Base-by-base conservation (phyloP, 2,888 invertebrate species). In the Aleiodes testaceus region DNA sequence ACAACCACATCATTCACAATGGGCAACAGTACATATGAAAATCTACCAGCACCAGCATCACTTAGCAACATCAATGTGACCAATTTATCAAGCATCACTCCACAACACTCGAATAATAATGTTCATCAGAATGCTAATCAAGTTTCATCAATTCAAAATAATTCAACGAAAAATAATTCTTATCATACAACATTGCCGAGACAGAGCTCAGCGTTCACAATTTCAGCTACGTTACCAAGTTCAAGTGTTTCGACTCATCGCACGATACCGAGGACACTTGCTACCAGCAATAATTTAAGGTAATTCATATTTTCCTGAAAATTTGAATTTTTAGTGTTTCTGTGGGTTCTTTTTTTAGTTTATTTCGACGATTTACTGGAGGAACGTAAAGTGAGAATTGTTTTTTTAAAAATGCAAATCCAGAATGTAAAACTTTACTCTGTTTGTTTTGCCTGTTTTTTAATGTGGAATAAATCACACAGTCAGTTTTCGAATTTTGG, bases 221-320 rank as follows among this genome's bases (percentile, higher is more conserved):
- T 87, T 78, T 87, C 87, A 5, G 82, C 88, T 52, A 87, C 81
- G 71, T 76, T 89, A 78, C 82, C 87, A 66, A 87, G 81, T 77
- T 83, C 85, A 77, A 82, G 78, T 69, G 85, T 87, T 80, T 88
- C 78, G 82, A 88, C 79, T 80, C 91, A 88, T 87, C 90, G 91
- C 49, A 88, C 91, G 30, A 91, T 91, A 79, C 89, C 91, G 16
- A 89, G 91, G 70, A 88, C 86, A 69, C 75, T 87, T 50, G 87
- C 87, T 1, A 84, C 86, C 3, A 83, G 82, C 45, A 80, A 80
- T 3, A 84, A 83, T 72, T 75, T 82, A 22, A 36, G 36, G 36
- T 36, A 36, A 36, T 36, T 36, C 36, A 6, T 36, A 9, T 36
- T 36, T 36, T 36, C 11, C 11, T 6, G 7, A 36, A 36, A 9